phyloP scores from a whole-genome alignment of 2,113 vertebrate genomes.

The Lipotes vexillifer region DNA sequence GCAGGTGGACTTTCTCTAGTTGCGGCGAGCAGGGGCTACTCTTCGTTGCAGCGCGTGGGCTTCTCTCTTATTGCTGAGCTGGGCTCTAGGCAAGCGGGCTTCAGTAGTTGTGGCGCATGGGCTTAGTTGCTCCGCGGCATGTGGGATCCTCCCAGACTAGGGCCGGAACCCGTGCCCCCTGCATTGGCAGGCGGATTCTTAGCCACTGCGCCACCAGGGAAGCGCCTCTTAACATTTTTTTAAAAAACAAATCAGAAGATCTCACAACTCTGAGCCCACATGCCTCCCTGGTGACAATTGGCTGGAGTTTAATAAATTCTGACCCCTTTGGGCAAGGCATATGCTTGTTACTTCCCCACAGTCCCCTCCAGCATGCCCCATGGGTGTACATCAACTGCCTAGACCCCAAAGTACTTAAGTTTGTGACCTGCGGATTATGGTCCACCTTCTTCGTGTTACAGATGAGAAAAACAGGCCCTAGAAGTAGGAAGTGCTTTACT shows the following conservation, averaged over 20 bases:
- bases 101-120: too few species aligned
- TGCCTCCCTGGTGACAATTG: background rate
- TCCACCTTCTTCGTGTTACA: background rate
- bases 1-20: too few species aligned
- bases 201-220: too few species aligned
- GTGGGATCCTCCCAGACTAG: too few species aligned
- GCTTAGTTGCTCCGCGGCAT: too few species aligned
- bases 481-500: background rate
- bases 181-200: too few species aligned
- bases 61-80: too few species aligned
- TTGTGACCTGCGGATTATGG: background rate
- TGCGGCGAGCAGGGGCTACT: too few species aligned
- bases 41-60: too few species aligned
- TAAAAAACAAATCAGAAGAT: background rate
- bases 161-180: too few species aligned
- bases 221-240: background rate
- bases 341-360: background rate
- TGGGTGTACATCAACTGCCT: background rate
- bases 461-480: background rate
- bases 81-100: too few species aligned
- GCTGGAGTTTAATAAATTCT: background rate
- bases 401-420: background rate
- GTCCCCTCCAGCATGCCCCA: background rate
- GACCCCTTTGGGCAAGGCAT: background rate
- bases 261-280: background rate